These are phyloP conservation scores for Esox masquinongy DNA, from an alignment of 2,797 vertebrate species.

Conservation along the genomic window DNA sequence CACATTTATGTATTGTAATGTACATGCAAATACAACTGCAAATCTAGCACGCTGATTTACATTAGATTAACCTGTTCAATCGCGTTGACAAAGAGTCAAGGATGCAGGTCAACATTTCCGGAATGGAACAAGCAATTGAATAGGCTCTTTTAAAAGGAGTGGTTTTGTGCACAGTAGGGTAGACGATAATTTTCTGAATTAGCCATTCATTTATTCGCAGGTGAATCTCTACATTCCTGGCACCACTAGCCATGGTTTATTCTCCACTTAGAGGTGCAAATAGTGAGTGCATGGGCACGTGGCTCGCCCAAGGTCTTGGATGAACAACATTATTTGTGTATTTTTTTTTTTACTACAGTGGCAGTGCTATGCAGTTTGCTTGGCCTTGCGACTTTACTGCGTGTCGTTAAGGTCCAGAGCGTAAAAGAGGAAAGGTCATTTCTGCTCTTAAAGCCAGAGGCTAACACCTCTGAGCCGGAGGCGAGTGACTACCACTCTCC, in stretches of 20 bases:
- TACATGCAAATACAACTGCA: neutral
- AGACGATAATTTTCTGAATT: neutral
- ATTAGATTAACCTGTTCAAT: neutral
- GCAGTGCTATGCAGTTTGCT: conserved; percentile 41
- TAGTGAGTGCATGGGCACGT: conserved; percentile 49
- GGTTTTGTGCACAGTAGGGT: neutral
- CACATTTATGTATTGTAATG: neutral
- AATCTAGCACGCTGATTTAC: neutral
- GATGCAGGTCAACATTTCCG: neutral
- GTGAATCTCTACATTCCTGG: neutral
- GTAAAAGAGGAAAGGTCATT: conserved; percentile 77
- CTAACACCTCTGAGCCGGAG: conserved; percentile 50
- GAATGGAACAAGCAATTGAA: neutral
- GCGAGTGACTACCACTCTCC: conserved; percentile 22
- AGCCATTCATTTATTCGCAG: neutral
- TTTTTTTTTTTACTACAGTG: conserved; percentile 61
- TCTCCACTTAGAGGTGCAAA: conserved; percentile 33
- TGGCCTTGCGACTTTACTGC: conserved; percentile 71
- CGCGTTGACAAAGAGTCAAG: neutral
- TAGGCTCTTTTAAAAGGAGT: neutral
- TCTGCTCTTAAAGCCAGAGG: conserved; percentile 58
- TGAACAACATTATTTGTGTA: conserved; percentile 65
- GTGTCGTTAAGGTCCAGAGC: conserved; percentile 63
- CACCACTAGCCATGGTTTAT: neutral
- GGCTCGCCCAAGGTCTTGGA: conserved; percentile 38